A percentile compares a stretch with the other conserved stretches of the same genome.
These are phyloP conservation scores for Myotis myotis DNA, from an alignment of 2,797 vertebrate species.

Conservation along the genomic window DNA sequence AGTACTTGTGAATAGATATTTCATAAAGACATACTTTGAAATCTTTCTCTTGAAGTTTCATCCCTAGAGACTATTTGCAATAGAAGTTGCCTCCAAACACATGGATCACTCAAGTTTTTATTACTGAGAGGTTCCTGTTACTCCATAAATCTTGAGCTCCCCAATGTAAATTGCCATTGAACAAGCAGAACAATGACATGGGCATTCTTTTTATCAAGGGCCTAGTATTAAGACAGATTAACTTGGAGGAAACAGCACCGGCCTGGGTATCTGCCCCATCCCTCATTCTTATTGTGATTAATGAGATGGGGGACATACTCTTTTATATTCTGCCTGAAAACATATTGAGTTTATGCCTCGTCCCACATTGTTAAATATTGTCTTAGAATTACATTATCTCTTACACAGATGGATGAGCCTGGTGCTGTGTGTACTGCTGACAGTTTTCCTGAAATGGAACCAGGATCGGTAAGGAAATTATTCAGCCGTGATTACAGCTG, in stretches of 20 bases:
- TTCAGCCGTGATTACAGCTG: constrained; percentile 59
- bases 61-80: constrained; percentile 68
- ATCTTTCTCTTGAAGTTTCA: constrained; percentile 73
- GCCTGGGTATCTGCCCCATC: constrained; percentile 79
- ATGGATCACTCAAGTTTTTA: constrained; percentile 80
- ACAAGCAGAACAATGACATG: constrained; percentile 69
- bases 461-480: constrained; percentile 55
- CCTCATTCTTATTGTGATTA: constrained; percentile 83
- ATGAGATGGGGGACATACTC: constrained; percentile 76
- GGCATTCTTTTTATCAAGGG: constrained; percentile 74
- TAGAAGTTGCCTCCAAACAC: constrained; percentile 25
- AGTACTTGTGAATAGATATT: background rate
- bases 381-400: constrained; percentile 79
- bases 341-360: constrained; percentile 79
- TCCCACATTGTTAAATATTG: constrained; percentile 80
- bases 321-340: constrained; percentile 77
- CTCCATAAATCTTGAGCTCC: constrained; percentile 75
- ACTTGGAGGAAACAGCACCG: constrained; percentile 75
- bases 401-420: constrained; percentile 76
- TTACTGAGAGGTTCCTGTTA: constrained; percentile 77
- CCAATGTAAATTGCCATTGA: constrained; percentile 71
- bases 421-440: constrained; percentile 56
- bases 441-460: constrained; percentile 71
- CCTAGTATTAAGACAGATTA: constrained; percentile 84
- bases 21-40: constrained; percentile 38